These are phyloP conservation scores for Bombyx mandarina DNA, from an alignment of 1,140 invertebrate genomes.

Conservation along the genomic window DNA sequence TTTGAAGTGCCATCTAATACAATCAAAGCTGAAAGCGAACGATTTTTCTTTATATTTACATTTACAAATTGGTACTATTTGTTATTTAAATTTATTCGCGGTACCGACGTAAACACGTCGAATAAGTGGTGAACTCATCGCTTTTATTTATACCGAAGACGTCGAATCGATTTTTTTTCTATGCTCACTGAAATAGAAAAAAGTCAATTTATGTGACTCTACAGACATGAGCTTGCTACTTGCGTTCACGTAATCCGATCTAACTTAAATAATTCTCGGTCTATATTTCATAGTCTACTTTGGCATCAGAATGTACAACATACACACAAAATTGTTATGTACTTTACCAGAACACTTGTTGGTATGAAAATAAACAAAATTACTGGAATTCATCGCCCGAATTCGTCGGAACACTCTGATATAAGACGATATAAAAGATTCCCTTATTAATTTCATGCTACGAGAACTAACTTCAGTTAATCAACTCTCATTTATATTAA, in stretches of 20 bases:
- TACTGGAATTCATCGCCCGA: no score
- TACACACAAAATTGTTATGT: no score
- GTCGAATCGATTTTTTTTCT: constrained; percentile 13
- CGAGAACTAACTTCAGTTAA: no score
- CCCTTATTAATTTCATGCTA: no score
- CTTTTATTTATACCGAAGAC: constrained; percentile 10
- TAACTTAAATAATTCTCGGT: background rate
- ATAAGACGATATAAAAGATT: no score
- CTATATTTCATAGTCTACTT: no score
- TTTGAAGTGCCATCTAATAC: no score
- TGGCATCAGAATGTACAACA: no score
- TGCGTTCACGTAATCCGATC: background rate
- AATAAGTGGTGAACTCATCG: constrained; percentile 13
- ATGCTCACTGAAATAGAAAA: constrained; percentile 18
- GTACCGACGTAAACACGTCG: constrained; percentile 9
- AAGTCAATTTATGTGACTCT: constrained; percentile 17
- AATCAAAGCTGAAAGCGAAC: background rate
- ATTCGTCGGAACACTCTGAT: no score
- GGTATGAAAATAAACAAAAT: no score
- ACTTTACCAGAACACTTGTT: no score
- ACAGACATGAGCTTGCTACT: constrained; percentile 5
- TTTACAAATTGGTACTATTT: background rate
- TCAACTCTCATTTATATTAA: no score
- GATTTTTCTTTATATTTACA: background rate
- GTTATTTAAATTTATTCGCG: constrained; percentile 1